Evolutionary conservation across 2,888 invertebrate species (phyloP).

Genomic region (Phengaris arion): DNA sequence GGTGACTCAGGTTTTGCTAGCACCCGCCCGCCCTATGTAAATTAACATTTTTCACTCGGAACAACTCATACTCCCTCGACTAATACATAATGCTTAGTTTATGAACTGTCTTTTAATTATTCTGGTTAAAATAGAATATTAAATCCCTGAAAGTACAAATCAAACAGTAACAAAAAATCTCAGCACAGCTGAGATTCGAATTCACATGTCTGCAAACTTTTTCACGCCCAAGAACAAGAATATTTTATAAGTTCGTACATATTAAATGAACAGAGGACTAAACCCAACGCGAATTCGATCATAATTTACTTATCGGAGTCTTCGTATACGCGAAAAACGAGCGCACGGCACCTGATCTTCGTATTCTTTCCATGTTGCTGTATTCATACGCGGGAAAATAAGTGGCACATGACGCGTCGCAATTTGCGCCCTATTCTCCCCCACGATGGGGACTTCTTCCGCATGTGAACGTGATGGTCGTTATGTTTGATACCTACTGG

Average conservation of each 20-base stretch:
- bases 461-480: not conserved
- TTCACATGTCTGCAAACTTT: slow-evolving; percentile 11
- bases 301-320: not conserved
- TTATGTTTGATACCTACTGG: not conserved
- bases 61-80: too few relatives aligned
- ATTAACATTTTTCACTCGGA: too few relatives aligned
- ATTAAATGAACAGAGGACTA: not conserved
- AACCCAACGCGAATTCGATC: not conserved
- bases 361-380: slow-evolving; percentile 34
- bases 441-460: not conserved
- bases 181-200: not conserved
- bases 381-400: slow-evolving; percentile 38
- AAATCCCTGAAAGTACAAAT: not conserved
- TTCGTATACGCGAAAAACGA: not conserved
- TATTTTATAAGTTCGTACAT: slow-evolving; percentile 14
- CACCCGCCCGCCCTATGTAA: too few relatives aligned
- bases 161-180: not conserved
- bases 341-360: not conserved
- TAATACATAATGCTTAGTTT: too few relatives aligned
- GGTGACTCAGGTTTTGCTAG: too few relatives aligned
- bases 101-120: too few relatives aligned
- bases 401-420: slow-evolving; percentile 36
- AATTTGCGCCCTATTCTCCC: slow-evolving; percentile 37
- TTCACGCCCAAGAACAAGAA: not conserved
- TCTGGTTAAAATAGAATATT: too few relatives aligned